Evolutionary conservation across 2,888 invertebrate species (phyloP).

Genomic region (Lycaena phlaeas): DNA sequence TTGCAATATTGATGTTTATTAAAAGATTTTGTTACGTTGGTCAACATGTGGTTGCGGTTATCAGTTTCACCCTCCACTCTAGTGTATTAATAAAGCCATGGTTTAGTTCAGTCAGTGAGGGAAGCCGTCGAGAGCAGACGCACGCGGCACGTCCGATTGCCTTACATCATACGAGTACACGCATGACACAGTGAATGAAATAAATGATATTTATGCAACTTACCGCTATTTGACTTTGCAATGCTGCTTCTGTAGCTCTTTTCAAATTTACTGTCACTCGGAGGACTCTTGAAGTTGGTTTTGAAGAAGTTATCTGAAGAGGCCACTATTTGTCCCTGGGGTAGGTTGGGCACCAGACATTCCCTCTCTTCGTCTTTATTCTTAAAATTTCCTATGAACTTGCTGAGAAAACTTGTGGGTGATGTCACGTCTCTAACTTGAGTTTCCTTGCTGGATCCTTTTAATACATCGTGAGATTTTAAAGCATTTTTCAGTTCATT

Average conservation of each 20-base stretch:
- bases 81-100: no score
- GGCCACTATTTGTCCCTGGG: slow-evolving; percentile 51
- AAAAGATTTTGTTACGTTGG: no score
- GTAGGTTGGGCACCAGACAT: slow-evolving; percentile 37
- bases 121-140: no score
- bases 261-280: slow-evolving; percentile 41
- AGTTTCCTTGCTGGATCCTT: slow-evolving; percentile 25
- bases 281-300: slow-evolving; percentile 59
- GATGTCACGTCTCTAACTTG: slow-evolving; percentile 40
- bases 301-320: slow-evolving; percentile 65
- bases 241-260: slow-evolving; percentile 55
- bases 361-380: slow-evolving; percentile 57
- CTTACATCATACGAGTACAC: no score
- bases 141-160: no score
- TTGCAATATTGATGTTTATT: no score
- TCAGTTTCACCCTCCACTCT: no score
- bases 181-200: no score
- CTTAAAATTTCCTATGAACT: slow-evolving; percentile 62
- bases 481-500: slow-evolving; percentile 61
- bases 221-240: slow-evolving; percentile 53
- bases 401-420: slow-evolving; percentile 52
- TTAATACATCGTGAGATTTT: slow-evolving; percentile 52
- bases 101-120: no score
- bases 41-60: no score
- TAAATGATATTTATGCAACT: no score